These are phyloP conservation scores for Ferdinandea cuprea DNA, from an alignment of 2,888 invertebrate genomes.

Conservation along the genomic window DNA sequence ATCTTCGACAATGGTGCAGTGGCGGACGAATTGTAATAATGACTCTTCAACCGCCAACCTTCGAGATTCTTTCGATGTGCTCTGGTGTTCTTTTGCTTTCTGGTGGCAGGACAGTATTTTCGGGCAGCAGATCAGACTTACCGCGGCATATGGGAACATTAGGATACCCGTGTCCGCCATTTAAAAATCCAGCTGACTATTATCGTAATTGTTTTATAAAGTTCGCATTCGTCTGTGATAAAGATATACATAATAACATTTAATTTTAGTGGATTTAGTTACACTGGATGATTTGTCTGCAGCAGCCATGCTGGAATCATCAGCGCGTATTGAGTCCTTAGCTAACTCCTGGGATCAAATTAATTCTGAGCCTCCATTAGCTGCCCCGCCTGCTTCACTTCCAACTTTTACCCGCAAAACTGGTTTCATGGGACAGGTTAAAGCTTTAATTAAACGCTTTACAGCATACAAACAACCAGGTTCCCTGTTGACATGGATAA, in stretches of 20 bases:
- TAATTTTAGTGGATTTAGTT: constrained; percentile 92
- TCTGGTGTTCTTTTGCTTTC: constrained; percentile 90
- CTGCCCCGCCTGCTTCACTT: constrained; percentile 90
- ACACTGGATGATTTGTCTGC: constrained; percentile 96
- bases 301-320: constrained; percentile 97
- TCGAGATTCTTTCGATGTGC: constrained; percentile 96
- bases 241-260: constrained; percentile 1
- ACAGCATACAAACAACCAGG: constrained; percentile 92
- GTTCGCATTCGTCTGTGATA: background rate
- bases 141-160: constrained; percentile 94
- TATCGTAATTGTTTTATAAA: constrained; percentile 88
- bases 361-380: constrained; percentile 83
- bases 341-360: constrained; percentile 87
- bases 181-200: constrained; percentile 98
- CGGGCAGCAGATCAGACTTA: constrained; percentile 94
- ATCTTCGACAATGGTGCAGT: constrained; percentile 92
- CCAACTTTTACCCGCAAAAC: constrained; percentile 87
- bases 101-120: constrained; percentile 95
- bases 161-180: constrained; percentile 97
- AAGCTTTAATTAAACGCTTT: constrained; percentile 85
- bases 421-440: constrained; percentile 88
- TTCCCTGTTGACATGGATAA: constrained; percentile 91
- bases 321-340: constrained; percentile 94
- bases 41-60: constrained; percentile 96
- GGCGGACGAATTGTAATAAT: constrained; percentile 92